A percentile compares a stretch with the other conserved stretches of the same genome.
Conservation (phyloP, 2,797 vertebrate genomes). For the Sebastes nivosus region DNA sequence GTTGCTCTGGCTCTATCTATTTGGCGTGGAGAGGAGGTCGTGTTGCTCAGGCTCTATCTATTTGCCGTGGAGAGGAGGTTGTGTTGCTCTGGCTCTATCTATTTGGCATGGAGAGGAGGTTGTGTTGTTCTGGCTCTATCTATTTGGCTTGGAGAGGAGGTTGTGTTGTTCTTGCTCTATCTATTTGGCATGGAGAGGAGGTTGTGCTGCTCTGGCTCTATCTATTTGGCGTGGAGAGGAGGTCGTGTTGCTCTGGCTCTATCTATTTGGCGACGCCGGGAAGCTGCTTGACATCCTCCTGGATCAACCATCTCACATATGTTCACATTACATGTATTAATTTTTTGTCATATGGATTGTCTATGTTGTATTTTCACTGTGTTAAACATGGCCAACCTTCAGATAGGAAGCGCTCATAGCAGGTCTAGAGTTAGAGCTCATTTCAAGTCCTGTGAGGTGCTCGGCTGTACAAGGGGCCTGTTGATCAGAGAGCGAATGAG, state of each 20-base stretch:
- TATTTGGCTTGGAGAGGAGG: fast-evolving
- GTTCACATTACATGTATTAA: no score
- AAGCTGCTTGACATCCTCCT: no score
- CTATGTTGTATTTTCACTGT: not conserved
- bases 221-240: fast-evolving
- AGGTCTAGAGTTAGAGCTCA: conserved; percentile 25
- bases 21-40: fast-evolving
- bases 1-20: no score
- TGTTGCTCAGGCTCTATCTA: no score
- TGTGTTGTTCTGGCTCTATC: fast-evolving
- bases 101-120: no score
- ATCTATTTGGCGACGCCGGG: no score
- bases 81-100: no score
- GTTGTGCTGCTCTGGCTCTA: no score
- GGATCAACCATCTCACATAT: no score
- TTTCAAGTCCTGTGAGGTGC: conserved; percentile 13
- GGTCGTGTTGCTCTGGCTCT: no score
- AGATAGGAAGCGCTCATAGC: not conserved
- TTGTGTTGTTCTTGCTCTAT: fast-evolving
- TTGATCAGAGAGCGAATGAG: conserved; percentile 28
- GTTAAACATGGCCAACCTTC: not conserved
- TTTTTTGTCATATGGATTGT: no score
- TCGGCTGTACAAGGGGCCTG: conserved; percentile 45
- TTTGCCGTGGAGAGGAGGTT: fast-evolving
- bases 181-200: no score